A percentile compares a stretch with the other conserved stretches of the same genome.
Conservation (phyloP, 2,888 invertebrate genomes). For the Blomia tropicalis region DNA sequence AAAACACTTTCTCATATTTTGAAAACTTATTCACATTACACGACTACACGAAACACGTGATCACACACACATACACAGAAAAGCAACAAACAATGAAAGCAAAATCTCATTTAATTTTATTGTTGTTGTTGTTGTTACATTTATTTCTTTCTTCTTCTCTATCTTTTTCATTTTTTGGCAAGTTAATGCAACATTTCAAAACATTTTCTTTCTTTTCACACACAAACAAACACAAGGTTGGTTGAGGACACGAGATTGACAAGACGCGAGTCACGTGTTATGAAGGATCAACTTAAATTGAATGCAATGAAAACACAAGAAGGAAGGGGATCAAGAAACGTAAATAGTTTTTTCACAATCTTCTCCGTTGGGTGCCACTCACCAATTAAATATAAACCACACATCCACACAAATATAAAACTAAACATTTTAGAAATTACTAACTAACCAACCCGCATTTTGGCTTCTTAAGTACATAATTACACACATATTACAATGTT, state of each 20-base stretch:
- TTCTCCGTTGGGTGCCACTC: too few relatives aligned
- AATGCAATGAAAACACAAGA: not conserved
- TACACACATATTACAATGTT: too few relatives aligned
- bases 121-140: not conserved
- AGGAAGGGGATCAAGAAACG: not conserved
- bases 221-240: not conserved
- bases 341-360: not conserved
- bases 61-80: not conserved
- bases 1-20: not conserved
- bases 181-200: too few relatives aligned
- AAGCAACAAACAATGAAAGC: not conserved
- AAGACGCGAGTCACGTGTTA: too few relatives aligned
- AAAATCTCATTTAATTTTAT: not conserved
- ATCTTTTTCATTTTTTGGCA: not conserved
- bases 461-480: too few relatives aligned
- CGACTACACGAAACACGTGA: not conserved
- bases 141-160: not conserved
- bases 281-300: not conserved
- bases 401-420: too few relatives aligned
- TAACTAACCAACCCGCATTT: too few relatives aligned
- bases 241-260: too few relatives aligned
- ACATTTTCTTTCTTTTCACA: not conserved
- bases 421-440: too few relatives aligned
- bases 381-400: too few relatives aligned
- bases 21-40: not conserved